Conservation (phyloP, 2,888 invertebrate genomes). For the Drepana falcataria region DNA sequence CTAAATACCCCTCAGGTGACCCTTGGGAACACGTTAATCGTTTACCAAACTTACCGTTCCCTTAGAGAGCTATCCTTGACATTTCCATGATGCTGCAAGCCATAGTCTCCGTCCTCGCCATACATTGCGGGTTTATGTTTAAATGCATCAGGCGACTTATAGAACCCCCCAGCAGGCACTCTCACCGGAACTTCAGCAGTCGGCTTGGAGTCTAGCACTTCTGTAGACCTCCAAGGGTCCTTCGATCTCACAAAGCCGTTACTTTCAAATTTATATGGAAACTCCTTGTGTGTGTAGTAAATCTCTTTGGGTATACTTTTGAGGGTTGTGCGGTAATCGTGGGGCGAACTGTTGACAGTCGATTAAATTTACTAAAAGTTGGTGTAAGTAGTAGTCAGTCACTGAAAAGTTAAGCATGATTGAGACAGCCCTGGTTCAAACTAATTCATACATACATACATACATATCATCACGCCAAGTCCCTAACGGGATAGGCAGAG, state of each 20-base stretch:
- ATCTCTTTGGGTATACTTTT: slow-evolving; percentile 35
- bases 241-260: slow-evolving; percentile 31
- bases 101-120: slow-evolving; percentile 35
- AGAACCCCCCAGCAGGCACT: slow-evolving; percentile 58
- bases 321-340: slow-evolving; percentile 28
- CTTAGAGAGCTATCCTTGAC: slow-evolving; percentile 37
- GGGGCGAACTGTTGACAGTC: slow-evolving; percentile 31
- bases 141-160: slow-evolving; percentile 48
- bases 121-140: slow-evolving; percentile 39
- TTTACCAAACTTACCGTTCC: slow-evolving; percentile 41
- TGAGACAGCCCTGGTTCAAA: no score
- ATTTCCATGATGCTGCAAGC: slow-evolving; percentile 33
- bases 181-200: slow-evolving; percentile 46
- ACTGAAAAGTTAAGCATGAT: no score
- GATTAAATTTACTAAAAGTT: no score
- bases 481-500: no score
- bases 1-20: no score
- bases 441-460: no score
- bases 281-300: slow-evolving; percentile 32
- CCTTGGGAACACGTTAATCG: no score
- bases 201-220: slow-evolving; percentile 42
- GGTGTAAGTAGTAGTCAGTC: no score
- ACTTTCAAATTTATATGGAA: slow-evolving; percentile 52
- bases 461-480: no score
- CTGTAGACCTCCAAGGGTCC: slow-evolving; percentile 31